A percentile compares a stretch with the other conserved stretches of the same genome.
Conservation (phyloP, 2,888 invertebrate genomes). For the Deroplatys truncata region DNA sequence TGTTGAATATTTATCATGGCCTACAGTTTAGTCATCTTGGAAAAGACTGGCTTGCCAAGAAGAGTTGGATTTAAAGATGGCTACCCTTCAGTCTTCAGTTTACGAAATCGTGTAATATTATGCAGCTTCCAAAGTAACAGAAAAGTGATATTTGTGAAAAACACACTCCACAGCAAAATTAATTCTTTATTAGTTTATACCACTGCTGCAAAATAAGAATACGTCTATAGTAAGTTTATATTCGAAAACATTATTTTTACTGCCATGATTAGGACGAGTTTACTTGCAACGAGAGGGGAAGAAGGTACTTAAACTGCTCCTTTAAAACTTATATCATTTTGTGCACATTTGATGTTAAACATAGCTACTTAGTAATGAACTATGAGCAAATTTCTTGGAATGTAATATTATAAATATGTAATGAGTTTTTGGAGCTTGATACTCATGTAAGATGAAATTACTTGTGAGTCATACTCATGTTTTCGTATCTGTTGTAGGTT, state of each 20-base stretch:
- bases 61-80: conserved; percentile 1
- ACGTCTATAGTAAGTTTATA: neutral
- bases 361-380: neutral
- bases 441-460: too few relatives aligned
- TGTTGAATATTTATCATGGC: neutral
- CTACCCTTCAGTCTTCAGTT: neutral
- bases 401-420: too few relatives aligned
- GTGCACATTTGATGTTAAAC: neutral
- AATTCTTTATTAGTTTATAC: neutral
- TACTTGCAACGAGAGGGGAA: neutral
- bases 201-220: neutral
- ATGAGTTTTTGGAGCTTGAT: too few relatives aligned
- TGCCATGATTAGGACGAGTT: neutral
- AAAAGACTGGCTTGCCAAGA: neutral
- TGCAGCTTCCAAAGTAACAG: neutral
- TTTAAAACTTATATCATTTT: neutral
- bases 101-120: conserved; percentile 3
- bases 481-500: neutral
- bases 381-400: neutral
- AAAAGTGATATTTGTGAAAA: neutral
- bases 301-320: neutral
- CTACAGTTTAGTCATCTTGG: neutral
- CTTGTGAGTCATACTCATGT: neutral
- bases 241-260: conserved; percentile 10
- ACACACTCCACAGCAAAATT: neutral